Evolutionary conservation across 2,797 vertebrate species (phyloP), one percentile per base, ranked within the genome.

Genomic region (Sebastolobus altivelis): DNA sequence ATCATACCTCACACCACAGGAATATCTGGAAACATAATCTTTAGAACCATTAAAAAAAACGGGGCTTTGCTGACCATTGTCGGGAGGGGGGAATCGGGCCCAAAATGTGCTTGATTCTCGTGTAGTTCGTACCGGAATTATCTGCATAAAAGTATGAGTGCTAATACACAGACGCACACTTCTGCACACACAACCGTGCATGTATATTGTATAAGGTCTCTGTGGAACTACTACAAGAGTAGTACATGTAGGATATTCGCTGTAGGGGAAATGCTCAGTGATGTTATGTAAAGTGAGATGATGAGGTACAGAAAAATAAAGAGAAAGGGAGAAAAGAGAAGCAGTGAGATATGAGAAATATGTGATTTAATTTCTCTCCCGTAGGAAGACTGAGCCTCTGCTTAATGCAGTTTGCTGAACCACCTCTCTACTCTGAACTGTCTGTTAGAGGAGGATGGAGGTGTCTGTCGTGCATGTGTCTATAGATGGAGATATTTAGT

Each of bases 401-500:
- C 46, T 81, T 75, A 75, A 84, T 78, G 76, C 20, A 52, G 20
- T 82, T 75, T 80, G 35, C 65, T 75, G 66, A 85, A 67, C 43
- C 56, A 16, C 27, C 37, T 43, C 43, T 38, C 61, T 49, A 20
- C 29, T 65, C 54, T 54, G 31, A 70, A 60, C 37, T 65, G 22
- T 65, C 59, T 59, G 46, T 52, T 18, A 20, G 27, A 72, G 37
- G 20, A 67, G 58, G 49, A 63, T 46, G 65, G 25, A 80, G 37
- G 54, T 78, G 33, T 73, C 25, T 75, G 35, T 9, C 71, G 31
- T 77, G 35, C 46, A 35, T 54, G n/a, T 74, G 52, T 14, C 27
- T 77, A 60, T 65, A 40, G 25, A 62, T 27, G 35, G 43, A 73
- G 18, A 69, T 71, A 40, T 73, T 63, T 40, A 70, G n/a, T 60